Conservation (phyloP, 2,113 vertebrate species). For the Vulpes vulpes region DNA sequence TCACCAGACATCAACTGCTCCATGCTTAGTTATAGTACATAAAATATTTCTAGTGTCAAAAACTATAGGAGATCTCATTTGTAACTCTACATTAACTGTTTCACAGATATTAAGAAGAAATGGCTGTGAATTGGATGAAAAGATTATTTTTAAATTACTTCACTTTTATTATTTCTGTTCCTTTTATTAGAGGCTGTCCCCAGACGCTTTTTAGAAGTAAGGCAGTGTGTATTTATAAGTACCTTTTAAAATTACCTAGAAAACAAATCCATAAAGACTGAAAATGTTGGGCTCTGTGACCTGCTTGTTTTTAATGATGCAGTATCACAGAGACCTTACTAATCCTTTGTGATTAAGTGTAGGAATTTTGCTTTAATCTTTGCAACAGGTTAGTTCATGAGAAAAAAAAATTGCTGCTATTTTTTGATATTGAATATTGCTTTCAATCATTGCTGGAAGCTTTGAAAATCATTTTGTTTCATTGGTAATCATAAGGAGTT, state of each 20-base stretch:
- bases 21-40: rapidly evolving
- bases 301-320: not conserved
- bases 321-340: not conserved
- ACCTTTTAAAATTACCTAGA: not conserved
- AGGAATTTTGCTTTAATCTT: slow-evolving; percentile 52
- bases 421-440: not conserved
- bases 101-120: slow-evolving; percentile 35
- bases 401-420: not conserved
- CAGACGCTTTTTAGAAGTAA: slow-evolving; percentile 41
- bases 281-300: not conserved
- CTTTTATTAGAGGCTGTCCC: not conserved
- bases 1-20: not conserved
- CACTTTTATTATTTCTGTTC: slow-evolving; percentile 3
- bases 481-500: not conserved
- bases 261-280: slow-evolving; percentile 35
- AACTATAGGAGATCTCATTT: not conserved
- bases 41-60: not conserved
- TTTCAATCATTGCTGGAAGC: not conserved
- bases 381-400: slow-evolving; percentile 41
- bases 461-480: slow-evolving; percentile 31
- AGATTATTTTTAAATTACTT: slow-evolving; percentile 60
- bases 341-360: slow-evolving; percentile 51
- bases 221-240: slow-evolving; percentile 7
- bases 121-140: slow-evolving; percentile 43
- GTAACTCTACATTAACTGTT: slow-evolving; percentile 1